These are phyloP conservation scores for Ictidomys tridecemlineatus DNA, from an alignment of 2,113 vertebrate species.

Conservation along the genomic window DNA sequence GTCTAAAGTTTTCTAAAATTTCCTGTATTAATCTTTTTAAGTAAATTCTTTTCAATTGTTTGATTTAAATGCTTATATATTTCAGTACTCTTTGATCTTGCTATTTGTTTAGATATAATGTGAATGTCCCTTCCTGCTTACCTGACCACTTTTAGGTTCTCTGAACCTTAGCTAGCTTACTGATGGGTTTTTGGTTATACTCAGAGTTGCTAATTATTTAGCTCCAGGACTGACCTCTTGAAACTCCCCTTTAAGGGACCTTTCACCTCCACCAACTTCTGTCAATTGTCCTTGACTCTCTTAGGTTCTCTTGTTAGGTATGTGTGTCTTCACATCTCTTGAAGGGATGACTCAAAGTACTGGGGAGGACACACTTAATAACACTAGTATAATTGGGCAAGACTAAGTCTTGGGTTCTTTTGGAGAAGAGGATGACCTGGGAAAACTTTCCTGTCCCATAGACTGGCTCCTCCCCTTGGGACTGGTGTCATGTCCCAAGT, in stretches of 20 bases:
- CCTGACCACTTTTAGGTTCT: too few relatives aligned
- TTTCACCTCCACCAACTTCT: not conserved
- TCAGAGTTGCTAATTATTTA: not conserved
- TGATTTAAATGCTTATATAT: not conserved
- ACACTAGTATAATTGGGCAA: not conserved
- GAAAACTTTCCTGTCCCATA: not conserved
- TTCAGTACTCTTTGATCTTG: not conserved
- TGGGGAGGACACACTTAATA: not conserved
- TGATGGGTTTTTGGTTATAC: not conserved
- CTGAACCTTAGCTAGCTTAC: not conserved
- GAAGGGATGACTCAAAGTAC: not conserved
- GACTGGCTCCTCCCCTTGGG: not conserved
- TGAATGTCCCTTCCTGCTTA: not conserved
- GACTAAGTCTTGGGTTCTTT: not conserved
- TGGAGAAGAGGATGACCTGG: not conserved
- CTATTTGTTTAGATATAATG: not conserved
- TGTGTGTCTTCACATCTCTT: not conserved
- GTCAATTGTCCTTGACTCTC: not conserved
- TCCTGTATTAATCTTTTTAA: conserved; percentile 28
- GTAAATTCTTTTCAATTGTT: not conserved
- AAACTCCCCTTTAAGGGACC: not conserved
- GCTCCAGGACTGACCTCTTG: not conserved
- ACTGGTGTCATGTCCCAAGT: not conserved
- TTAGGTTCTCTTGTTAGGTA: too few relatives aligned
- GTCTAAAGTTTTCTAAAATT: conserved; percentile 21